A percentile compares a stretch with the other conserved stretches of the same genome.
These are phyloP conservation scores for Xiphorhynchus erythropygius DNA, from an alignment of 2,797 vertebrate species.

Conservation along the genomic window DNA sequence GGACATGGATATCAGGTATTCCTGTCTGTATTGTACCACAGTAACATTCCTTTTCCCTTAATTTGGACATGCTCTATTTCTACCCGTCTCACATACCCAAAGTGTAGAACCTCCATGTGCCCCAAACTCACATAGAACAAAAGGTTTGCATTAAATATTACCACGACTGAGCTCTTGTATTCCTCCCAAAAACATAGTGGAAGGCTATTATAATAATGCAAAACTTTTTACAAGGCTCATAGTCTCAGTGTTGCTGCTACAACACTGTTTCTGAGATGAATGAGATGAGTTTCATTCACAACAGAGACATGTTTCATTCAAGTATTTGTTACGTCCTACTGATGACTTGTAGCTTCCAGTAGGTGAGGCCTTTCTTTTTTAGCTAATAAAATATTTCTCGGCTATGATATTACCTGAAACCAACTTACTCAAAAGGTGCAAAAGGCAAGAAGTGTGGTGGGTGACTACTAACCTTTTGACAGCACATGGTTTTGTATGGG, in stretches of 20 bases:
- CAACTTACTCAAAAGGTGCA: not conserved
- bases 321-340: not conserved
- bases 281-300: conserved; percentile 24
- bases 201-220: not conserved
- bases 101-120: not conserved
- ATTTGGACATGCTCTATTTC: not conserved
- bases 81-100: not conserved
- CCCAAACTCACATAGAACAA: not conserved
- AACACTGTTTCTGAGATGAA: not conserved
- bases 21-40: not conserved
- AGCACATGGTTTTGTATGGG: not conserved
- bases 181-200: not conserved
- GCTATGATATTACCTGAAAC: not conserved
- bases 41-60: not conserved
- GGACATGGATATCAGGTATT: not conserved
- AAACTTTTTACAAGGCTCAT: not conserved
- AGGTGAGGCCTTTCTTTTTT: not conserved
- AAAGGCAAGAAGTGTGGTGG: not conserved
- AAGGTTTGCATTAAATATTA: not conserved
- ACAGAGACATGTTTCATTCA: conserved; percentile 18
- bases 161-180: not conserved
- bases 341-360: not conserved
- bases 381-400: not conserved
- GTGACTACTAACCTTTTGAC: not conserved
- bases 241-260: not conserved